Percentiles rank a stretch among this genome's conserved stretches.
These are phyloP conservation scores for Bedellia somnulentella DNA, from an alignment of 2,888 invertebrate species.

Conservation along the genomic window DNA sequence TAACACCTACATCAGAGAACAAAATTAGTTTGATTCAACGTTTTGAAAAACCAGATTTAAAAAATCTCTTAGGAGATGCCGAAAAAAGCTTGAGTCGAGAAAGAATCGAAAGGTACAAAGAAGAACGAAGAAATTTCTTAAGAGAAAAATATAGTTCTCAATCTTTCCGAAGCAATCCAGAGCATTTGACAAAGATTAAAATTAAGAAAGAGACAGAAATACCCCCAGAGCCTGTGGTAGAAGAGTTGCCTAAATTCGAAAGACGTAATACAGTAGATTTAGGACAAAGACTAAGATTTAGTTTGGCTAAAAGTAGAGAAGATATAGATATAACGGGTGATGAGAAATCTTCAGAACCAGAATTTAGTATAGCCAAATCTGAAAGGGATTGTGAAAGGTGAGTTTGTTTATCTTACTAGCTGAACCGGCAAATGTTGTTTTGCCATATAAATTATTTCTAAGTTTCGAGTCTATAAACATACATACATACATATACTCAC, in stretches of 20 bases:
- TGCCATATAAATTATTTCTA: no score
- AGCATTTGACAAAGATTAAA: slow-evolving; percentile 44
- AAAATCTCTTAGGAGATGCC: slow-evolving; percentile 36
- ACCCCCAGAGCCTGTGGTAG: slow-evolving; percentile 22
- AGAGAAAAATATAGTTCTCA: slow-evolving; percentile 86
- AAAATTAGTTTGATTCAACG: slow-evolving; percentile 63
- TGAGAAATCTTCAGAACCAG: no score
- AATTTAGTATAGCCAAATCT: no score
- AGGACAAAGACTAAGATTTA: slow-evolving; percentile 44
- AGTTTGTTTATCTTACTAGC: no score
- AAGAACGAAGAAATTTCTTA: slow-evolving; percentile 81
- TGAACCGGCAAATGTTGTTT: no score
- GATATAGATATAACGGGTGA: slow-evolving; percentile 39
- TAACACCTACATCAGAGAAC: slow-evolving; percentile 65
- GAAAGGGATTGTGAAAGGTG: no score
- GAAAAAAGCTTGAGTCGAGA: slow-evolving; percentile 72
- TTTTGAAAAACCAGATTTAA: slow-evolving; percentile 32
- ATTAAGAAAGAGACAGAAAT: slow-evolving; percentile 23
- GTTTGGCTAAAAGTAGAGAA: slow-evolving; percentile 37
- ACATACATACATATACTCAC: no score
- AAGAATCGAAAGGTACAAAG: slow-evolving; percentile 87
- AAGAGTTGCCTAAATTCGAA: slow-evolving; percentile 37
- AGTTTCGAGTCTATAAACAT: no score
- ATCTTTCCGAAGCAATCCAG: slow-evolving; percentile 70
- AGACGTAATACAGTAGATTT: slow-evolving; percentile 49